Evolutionary conservation across 1,140 invertebrate genomes (phyloP).

Genomic region (Batillaria attramentaria): DNA sequence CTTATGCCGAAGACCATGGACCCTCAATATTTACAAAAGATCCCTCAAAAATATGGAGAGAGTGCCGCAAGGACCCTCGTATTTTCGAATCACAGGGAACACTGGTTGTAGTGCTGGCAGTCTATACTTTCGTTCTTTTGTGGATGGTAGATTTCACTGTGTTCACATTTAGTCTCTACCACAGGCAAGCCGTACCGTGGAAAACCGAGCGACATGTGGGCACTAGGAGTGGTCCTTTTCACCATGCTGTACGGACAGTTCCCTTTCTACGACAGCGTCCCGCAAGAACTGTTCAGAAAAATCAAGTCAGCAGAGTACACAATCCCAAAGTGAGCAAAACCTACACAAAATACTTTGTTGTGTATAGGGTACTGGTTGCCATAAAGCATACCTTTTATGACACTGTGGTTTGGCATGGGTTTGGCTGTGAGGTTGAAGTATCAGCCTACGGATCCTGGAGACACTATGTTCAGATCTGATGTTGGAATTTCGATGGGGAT

Average conservation of each 20-base stretch:
- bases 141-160: too few species aligned
- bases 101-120: too few species aligned
- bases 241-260: conserved; percentile 92
- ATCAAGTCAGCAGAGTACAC: conserved; percentile 81
- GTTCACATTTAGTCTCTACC: too few species aligned
- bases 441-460: neutral
- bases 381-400: neutral
- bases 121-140: too few species aligned
- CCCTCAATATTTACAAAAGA: too few species aligned
- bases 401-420: neutral
- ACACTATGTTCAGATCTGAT: neutral
- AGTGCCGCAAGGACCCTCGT: too few species aligned
- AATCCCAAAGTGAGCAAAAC: conserved; percentile 78
- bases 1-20: too few species aligned
- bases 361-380: conserved; percentile 2
- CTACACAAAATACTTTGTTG: neutral
- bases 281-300: conserved; percentile 85
- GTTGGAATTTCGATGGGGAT: too few species aligned
- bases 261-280: conserved; percentile 86
- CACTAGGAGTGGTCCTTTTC: conserved; percentile 85
- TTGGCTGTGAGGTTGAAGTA: neutral
- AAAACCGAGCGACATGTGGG: conserved; percentile 91
- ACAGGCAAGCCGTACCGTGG: conserved; percentile 74
- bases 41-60: too few species aligned
- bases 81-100: too few species aligned